phyloP scores from a whole-genome alignment of 2,888 invertebrate genomes.

The Helleia helle region DNA sequence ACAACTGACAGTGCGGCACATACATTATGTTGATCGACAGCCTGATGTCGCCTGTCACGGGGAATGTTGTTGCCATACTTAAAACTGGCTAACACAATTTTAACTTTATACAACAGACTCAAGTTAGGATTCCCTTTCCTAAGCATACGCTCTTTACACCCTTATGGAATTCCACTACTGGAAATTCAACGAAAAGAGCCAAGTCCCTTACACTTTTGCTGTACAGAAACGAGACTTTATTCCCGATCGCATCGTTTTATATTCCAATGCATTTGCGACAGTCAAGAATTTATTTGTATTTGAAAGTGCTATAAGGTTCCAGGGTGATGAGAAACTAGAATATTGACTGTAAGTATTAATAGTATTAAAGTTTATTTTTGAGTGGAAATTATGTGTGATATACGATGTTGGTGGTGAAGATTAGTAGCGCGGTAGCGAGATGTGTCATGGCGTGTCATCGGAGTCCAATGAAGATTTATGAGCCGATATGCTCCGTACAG shows the following conservation, averaged over 20 bases:
- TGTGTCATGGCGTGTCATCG: conserved; percentile 73
- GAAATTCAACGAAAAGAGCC: conserved; percentile 64
- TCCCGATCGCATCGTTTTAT: conserved; percentile 30
- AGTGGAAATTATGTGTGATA: conserved; percentile 19
- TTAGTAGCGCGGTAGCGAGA: conserved; percentile 66
- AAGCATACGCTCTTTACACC: conserved; percentile 27
- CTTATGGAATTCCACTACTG: conserved; percentile 39
- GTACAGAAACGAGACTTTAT: conserved; percentile 41
- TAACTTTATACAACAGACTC: conserved; percentile 18
- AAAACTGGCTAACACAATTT: conserved; percentile 21
- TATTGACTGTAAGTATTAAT: background rate
- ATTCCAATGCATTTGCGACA: conserved; percentile 28
- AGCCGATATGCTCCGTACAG: conserved; percentile 51
- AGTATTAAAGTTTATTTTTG: conserved; percentile 21
- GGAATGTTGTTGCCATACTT: conserved; percentile 67
- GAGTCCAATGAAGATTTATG: conserved; percentile 73
- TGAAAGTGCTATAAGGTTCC: conserved; percentile 7
- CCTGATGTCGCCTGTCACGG: conserved; percentile 69
- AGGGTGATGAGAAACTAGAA: background rate
- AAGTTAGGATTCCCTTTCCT: conserved; percentile 24
- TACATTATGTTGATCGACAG: conserved; percentile 73
- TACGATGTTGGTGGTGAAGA: conserved; percentile 33
- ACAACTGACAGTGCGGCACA: conserved; percentile 71
- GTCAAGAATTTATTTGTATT: conserved; percentile 7
- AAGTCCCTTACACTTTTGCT: conserved; percentile 40